Conservation (phyloP, 2,797 vertebrate genomes). For the Chiloscyllium punctatum region DNA sequence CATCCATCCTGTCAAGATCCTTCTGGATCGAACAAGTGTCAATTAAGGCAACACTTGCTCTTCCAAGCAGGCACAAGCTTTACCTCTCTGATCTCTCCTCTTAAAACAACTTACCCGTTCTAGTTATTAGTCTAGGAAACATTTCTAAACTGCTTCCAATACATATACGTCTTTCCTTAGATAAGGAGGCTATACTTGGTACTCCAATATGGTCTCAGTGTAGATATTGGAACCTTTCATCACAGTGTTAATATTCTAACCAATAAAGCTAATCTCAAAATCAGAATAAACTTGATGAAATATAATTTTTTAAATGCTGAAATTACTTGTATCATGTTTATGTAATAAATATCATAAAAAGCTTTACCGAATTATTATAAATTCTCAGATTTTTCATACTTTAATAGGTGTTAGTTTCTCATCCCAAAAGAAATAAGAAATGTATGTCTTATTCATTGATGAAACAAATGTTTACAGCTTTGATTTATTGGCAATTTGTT, state of each 20-base stretch:
- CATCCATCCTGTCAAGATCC: no score
- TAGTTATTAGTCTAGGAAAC: no score
- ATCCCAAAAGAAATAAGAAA: not conserved
- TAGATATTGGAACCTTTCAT: not conserved
- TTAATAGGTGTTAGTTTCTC: not conserved
- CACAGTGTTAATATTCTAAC: not conserved
- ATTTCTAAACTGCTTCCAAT: no score
- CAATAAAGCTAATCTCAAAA: not conserved
- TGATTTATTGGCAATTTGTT: slow-evolving; percentile 13
- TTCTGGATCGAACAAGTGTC: no score
- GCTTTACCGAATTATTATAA: not conserved
- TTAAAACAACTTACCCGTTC: no score
- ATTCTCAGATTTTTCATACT: not conserved
- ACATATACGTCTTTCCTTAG: no score
- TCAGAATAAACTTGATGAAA: not conserved
- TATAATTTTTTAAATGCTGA: not conserved
- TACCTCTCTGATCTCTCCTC: no score
- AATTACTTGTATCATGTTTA: slow-evolving; percentile 3
- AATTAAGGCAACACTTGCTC: no score
- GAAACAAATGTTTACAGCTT: not conserved
- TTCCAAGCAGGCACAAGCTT: no score
- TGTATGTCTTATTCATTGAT: not conserved
- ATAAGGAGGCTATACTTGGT: no score
- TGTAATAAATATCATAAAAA: not conserved
- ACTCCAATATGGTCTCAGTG: no score